Percentiles rank a stretch among this genome's conserved stretches.
Evolutionary conservation across 2,888 invertebrate genomes (phyloP).

Genomic region (Sphaeridia pumilis): DNA sequence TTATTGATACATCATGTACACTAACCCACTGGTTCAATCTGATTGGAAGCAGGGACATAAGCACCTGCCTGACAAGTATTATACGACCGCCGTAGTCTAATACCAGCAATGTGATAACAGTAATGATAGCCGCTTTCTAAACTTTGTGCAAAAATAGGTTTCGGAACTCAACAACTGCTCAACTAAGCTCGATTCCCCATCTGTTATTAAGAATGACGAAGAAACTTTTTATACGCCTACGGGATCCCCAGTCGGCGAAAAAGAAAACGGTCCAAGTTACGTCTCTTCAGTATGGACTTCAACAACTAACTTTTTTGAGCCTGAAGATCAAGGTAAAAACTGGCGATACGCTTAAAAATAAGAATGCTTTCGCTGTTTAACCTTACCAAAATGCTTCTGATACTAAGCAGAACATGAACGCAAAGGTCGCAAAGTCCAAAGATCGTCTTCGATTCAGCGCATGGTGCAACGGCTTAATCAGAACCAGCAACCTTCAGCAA

Average conservation of each 20-base stretch:
- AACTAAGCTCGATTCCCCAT: too few species aligned
- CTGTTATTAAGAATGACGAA: too few species aligned
- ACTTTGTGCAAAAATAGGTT: too few species aligned
- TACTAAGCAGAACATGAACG: not conserved
- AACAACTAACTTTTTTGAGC: conserved; percentile 3
- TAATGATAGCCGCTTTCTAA: too few species aligned
- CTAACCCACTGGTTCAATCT: too few species aligned
- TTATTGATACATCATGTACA: too few species aligned
- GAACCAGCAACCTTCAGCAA: not conserved
- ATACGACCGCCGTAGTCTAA: too few species aligned
- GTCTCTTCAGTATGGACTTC: conserved; percentile 14
- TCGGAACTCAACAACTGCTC: too few species aligned
- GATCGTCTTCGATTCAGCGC: conserved; percentile 15
- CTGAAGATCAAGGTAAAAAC: not conserved
- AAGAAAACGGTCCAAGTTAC: conserved; percentile 3
- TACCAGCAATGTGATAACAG: too few species aligned
- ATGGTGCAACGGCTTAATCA: conserved; percentile 12
- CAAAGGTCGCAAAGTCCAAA: not conserved
- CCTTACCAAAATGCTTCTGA: not conserved
- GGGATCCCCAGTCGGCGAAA: not conserved
- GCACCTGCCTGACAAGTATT: too few species aligned
- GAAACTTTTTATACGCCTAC: conserved; percentile 1
- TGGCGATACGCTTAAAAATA: not conserved
- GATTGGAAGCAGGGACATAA: too few species aligned
- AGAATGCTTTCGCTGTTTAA: not conserved